phyloP scores from a whole-genome alignment of 1,140 invertebrate genomes.

The Bombus terrestris region DNA sequence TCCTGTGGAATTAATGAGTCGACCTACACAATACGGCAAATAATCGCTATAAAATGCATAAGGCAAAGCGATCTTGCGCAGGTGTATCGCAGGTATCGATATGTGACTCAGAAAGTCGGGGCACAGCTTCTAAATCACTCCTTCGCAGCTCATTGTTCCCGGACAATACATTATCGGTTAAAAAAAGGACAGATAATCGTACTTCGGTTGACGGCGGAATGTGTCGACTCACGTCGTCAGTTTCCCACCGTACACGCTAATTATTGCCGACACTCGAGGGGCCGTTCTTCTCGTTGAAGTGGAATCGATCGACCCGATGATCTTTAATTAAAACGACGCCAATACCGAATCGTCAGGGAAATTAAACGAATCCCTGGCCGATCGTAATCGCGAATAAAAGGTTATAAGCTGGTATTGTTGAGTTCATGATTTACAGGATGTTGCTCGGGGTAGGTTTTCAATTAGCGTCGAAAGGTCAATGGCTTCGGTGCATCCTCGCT shows the following conservation, averaged over 20 bases:
- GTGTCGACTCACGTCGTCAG: constrained; percentile 25
- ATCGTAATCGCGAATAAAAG: constrained; percentile 40
- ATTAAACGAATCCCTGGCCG: not conserved
- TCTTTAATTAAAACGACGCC: constrained; percentile 42
- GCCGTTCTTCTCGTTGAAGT: not conserved
- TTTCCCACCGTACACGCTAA: constrained; percentile 42
- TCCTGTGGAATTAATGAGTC: constrained; percentile 62
- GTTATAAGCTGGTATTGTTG: constrained; percentile 25
- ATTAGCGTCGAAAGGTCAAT: constrained; percentile 43
- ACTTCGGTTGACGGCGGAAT: not conserved
- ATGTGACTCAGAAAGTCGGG: constrained; percentile 48
- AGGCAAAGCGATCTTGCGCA: constrained; percentile 60
- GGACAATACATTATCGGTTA: constrained; percentile 29
- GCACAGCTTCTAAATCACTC: constrained; percentile 49
- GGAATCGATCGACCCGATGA: constrained; percentile 2
- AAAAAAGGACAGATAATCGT: constrained; percentile 19
- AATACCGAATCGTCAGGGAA: not conserved
- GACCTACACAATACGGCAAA: constrained; percentile 54
- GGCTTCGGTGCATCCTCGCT: not conserved
- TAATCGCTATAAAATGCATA: constrained; percentile 66
- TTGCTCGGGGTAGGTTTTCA: constrained; percentile 26
- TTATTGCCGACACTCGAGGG: constrained; percentile 4
- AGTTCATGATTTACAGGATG: not conserved
- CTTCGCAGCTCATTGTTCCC: constrained; percentile 58
- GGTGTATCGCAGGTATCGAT: constrained; percentile 56